Evolutionary conservation across 92 coral and sea anemone species (phyloP), one percentile per base, ranked within the genome.

Genomic region (Anthopleura xanthogrammica): DNA sequence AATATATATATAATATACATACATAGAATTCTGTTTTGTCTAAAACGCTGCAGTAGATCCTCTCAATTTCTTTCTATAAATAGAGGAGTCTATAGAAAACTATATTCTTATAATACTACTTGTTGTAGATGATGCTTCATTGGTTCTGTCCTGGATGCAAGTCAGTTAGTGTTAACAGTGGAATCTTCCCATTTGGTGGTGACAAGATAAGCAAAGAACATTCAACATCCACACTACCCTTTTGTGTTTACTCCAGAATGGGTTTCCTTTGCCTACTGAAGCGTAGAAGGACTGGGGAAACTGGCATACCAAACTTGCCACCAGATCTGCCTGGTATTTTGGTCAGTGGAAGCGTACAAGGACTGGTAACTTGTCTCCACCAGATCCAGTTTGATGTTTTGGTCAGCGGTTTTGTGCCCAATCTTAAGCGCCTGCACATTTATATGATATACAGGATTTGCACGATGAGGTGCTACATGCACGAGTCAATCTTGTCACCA

Each of bases 181-280:
- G 70, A 62, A n/a, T 23, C 70, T 20, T 7, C 70, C 11, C 12
- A 58, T 58, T 16, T 16, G n/a, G 64, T 58, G n/a, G 64, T 19
- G 3, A 58, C 12, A n/a, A 58, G n/a, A 8, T 56, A 19, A 80
- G 83, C 65, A 16, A 20, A 60, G 65, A 3, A 60, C 2, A 6
- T 1, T 5, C 24, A 62, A 20, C 70, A 19, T 1, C 70, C 19
- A 62, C 29, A 62, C 70, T 62, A 62, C 29, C 70, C 36, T 20
- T 62, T 80, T 19, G 17, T 57, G 10, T 40, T 20, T 68, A 41
- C 36, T 54, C 66, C 85, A 77, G 52, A 78, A 77, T 80, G 66
- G 17, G 54, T 55, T 71, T 40, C 41, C 68, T 88, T 17, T 42
- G 68, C 68, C 16, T 70, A 76, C n/a, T 66, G 62, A 68, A 48